A percentile compares a stretch with the other conserved stretches of the same genome.
Conservation (phyloP, 1,140 invertebrate genomes). For the Drosophila mauritiana region DNA sequence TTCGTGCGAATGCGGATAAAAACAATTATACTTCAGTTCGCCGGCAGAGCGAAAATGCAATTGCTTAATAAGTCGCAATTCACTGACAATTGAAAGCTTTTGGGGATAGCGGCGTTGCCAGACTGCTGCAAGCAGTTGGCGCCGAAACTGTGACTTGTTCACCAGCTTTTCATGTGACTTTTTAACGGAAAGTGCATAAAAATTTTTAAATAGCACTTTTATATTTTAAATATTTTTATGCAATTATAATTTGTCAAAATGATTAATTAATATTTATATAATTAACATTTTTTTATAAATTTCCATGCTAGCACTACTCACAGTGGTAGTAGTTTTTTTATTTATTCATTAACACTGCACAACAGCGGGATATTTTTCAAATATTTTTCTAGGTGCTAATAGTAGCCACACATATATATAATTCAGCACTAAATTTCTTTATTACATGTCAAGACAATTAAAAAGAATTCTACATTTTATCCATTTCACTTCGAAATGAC, state of each 20-base stretch:
- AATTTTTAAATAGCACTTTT: neutral
- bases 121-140: neutral
- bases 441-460: too few species aligned
- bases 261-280: too few species aligned
- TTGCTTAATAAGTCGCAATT: conserved; percentile 8
- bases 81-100: neutral
- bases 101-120: neutral
- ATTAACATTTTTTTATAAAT: too few species aligned
- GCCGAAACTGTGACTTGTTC: neutral
- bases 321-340: neutral
- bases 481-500: too few species aligned
- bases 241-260: neutral
- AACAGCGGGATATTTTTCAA: neutral
- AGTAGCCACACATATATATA: too few species aligned
- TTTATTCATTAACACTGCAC: neutral
- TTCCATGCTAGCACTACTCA: too few species aligned
- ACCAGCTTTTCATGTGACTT: neutral
- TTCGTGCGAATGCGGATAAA: neutral
- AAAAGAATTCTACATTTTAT: too few species aligned
- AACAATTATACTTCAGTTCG: neutral
- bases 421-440: too few species aligned
- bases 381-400: too few species aligned
- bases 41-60: conserved; percentile 2
- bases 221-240: neutral
- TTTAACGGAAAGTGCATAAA: neutral